These are phyloP conservation scores for Tetranychus piercei DNA, from an alignment of 2,888 invertebrate genomes.

Conservation along the genomic window DNA sequence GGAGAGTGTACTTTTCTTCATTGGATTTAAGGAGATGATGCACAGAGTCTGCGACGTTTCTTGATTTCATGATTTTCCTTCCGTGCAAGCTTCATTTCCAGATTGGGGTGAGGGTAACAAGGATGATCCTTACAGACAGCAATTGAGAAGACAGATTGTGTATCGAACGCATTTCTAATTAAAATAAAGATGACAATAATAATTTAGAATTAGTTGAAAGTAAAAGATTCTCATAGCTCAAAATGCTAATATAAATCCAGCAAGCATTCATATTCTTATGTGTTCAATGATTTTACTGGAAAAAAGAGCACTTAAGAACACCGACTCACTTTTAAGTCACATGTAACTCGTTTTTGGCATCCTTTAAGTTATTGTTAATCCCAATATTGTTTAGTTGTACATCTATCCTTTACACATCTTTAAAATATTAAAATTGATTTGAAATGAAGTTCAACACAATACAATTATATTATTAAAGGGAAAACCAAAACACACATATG, in stretches of 20 bases:
- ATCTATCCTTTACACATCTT: too few relatives aligned
- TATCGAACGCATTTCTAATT: constrained; percentile 2
- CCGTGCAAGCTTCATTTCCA: background rate
- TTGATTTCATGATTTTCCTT: constrained; percentile 6
- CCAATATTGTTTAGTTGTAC: too few relatives aligned
- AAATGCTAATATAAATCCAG: background rate
- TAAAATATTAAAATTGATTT: too few relatives aligned
- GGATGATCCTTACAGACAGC: background rate
- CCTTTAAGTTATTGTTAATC: too few relatives aligned
- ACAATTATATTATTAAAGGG: too few relatives aligned
- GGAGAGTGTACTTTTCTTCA: constrained; percentile 8
- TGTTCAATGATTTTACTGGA: too few relatives aligned
- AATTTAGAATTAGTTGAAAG: background rate
- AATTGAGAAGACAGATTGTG: background rate
- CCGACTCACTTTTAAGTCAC: too few relatives aligned
- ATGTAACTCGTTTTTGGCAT: too few relatives aligned
- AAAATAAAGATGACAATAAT: background rate
- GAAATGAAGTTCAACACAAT: too few relatives aligned
- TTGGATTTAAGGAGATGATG: constrained; percentile 1
- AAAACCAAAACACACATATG: too few relatives aligned
- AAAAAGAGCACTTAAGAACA: too few relatives aligned
- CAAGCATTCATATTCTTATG: background rate
- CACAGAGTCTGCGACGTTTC: background rate
- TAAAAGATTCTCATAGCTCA: background rate
- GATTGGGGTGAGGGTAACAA: background rate